Conservation (phyloP, 2,797 vertebrate species). For the Coreius guichenoti region DNA sequence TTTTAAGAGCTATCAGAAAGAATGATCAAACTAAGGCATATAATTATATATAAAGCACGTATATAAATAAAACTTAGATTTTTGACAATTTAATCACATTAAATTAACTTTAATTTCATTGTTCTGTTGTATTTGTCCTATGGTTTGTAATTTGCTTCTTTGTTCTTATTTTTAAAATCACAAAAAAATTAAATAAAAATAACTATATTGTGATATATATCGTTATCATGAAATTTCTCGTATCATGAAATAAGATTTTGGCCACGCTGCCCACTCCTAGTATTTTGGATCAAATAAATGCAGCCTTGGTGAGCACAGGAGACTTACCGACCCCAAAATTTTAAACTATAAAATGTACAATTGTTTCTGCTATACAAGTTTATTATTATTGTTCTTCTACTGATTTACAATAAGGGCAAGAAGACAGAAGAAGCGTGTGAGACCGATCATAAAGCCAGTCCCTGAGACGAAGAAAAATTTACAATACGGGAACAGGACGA, state of each 20-base stretch:
- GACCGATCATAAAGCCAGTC: background rate
- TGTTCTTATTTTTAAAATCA: background rate
- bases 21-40: background rate
- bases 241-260: background rate
- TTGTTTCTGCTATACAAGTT: background rate
- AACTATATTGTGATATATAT: background rate
- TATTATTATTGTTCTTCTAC: background rate
- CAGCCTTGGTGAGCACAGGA: background rate
- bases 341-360: background rate
- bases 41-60: background rate
- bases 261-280: background rate
- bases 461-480: constrained; percentile 16
- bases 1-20: background rate
- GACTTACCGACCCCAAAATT: background rate
- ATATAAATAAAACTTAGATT: background rate
- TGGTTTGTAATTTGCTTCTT: background rate
- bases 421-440: constrained; percentile 6
- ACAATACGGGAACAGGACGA: constrained; percentile 52
- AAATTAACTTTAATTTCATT: background rate
- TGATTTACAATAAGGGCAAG: background rate
- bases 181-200: background rate
- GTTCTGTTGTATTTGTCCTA: background rate
- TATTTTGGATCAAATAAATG: background rate
- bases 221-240: no score
- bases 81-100: no score